These are phyloP conservation scores for Xenentodon cancila DNA, from an alignment of 2,797 vertebrate genomes.

Conservation along the genomic window DNA sequence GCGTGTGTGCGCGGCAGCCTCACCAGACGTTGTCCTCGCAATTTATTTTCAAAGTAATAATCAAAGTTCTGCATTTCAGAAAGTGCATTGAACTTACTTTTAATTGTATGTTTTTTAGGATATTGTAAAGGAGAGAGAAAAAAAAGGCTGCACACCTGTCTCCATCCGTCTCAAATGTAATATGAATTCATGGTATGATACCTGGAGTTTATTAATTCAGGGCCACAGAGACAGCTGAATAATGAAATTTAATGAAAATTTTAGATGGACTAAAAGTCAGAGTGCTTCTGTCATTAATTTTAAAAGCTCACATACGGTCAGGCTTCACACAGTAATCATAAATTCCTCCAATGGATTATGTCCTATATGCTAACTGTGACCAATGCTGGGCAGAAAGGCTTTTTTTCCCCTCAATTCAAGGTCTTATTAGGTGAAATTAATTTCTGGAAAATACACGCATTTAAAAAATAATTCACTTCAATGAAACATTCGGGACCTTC, in stretches of 20 bases:
- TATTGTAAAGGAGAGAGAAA: slow-evolving; percentile 32
- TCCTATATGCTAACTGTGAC: slow-evolving; percentile 31
- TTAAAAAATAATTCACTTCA: slow-evolving; percentile 4
- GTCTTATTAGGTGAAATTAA: slow-evolving; percentile 19
- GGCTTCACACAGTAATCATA: slow-evolving; percentile 64
- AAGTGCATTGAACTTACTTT: slow-evolving; percentile 51
- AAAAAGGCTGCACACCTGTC: slow-evolving; percentile 20
- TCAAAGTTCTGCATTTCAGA: slow-evolving; percentile 29
- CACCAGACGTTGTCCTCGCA: slow-evolving; percentile 20
- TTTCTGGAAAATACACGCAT: slow-evolving; percentile 24
- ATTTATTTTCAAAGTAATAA: slow-evolving; percentile 40
- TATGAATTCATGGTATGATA: slow-evolving; percentile 78
- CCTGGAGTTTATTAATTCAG: slow-evolving; percentile 81
- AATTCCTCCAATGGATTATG: slow-evolving; percentile 56
- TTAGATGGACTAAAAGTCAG: slow-evolving; percentile 82
- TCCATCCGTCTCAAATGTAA: slow-evolving; percentile 53
- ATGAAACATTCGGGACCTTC: neutral
- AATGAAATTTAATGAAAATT: slow-evolving; percentile 83
- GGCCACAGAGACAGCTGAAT: slow-evolving; percentile 79
- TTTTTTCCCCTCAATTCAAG: slow-evolving; percentile 33
- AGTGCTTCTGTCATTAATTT: slow-evolving; percentile 80
- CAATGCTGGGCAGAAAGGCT: slow-evolving; percentile 6
- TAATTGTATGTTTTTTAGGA: slow-evolving; percentile 63
- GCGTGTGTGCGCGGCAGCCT: slow-evolving; percentile 11
- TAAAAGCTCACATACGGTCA: slow-evolving; percentile 73